These are phyloP conservation scores for Drosophila gunungcola DNA, from an alignment of 1,140 invertebrate genomes.

Conservation along the genomic window DNA sequence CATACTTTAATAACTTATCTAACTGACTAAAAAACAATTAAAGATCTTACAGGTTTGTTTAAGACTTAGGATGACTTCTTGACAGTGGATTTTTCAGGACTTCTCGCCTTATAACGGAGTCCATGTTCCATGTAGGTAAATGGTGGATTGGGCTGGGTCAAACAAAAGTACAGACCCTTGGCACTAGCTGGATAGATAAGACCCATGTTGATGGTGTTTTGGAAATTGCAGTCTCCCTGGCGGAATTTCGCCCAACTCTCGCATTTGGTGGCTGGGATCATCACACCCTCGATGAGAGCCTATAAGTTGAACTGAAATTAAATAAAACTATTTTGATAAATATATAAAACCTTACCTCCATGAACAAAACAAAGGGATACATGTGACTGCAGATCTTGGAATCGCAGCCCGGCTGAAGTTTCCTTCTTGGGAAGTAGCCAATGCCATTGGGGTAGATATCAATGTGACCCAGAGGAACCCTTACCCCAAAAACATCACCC, in stretches of 20 bases:
- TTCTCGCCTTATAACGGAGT: constrained; percentile 54
- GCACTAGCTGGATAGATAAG: constrained; percentile 63
- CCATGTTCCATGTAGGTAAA: constrained; percentile 81
- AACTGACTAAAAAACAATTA: constrained; percentile 28
- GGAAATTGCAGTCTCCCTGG: constrained; percentile 67
- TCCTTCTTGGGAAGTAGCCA: constrained; percentile 69
- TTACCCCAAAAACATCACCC: constrained; percentile 72
- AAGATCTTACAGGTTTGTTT: not conserved
- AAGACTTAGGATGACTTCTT: constrained; percentile 7
- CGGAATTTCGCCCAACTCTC: constrained; percentile 77
- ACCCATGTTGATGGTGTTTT: constrained; percentile 73
- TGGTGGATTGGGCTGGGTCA: constrained; percentile 75
- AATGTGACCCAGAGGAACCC: constrained; percentile 67
- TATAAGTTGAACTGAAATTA: not conserved
- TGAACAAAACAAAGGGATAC: constrained; percentile 78
- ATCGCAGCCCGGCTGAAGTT: constrained; percentile 73
- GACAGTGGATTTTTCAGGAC: constrained; percentile 4
- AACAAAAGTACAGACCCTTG: constrained; percentile 71
- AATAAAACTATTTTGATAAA: fast-evolving
- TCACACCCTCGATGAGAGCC: constrained; percentile 73
- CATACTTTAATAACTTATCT: constrained; percentile 41
- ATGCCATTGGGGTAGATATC: constrained; percentile 83
- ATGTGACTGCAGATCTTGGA: constrained; percentile 78
- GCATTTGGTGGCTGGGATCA: constrained; percentile 80
- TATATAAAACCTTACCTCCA: constrained; percentile 43